Evolutionary conservation across 2,113 vertebrate species (phyloP), one percentile per base, ranked within the genome.

Genomic region (Cacatua alba): DNA sequence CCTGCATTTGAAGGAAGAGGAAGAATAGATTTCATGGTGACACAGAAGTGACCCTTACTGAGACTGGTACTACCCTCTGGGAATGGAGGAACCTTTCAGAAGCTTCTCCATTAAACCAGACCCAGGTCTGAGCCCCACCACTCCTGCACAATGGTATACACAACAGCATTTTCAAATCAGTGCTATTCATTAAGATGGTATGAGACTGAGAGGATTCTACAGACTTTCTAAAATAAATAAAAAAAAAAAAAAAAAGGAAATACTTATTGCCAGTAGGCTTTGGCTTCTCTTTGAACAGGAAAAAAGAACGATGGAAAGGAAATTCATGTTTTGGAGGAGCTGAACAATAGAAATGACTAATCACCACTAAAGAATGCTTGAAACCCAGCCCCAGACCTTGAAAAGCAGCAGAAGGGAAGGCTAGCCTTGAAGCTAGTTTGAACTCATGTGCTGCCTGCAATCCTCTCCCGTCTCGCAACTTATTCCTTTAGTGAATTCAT

Each of bases 261-360:
- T 82, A 75, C 20, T 93, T 84, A 77, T 93, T 94, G 88, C 92
- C 86, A 96, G 81, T 60, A 95, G 44, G 91, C 77, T 93, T 92
- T 94, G 49, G 79, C 75, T 94, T 95, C 75, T 92, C 94, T 95
- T 87, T 95, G 89, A 95, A 95, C 89, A 94, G 94, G 88, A 93
- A 96, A 93, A 94, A 86, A 94, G 90, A 93, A 95, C 0, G 95
- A 92, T 88, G 92, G 92, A 97, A 94, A 96, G 90, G 95, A 97
- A 96, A 95, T 82, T 46, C 92, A 92, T 96, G 95, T 97, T 96
- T 97, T 95, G 86, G 95, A 96, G 91, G 17, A 95, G 86, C 69
- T 94, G 76, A 94, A 94, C 95, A 97, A 97, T 96, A 97, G 96
- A 92, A 95, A 87, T 95, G 91, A 97, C 91, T 97, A 97, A 95